Conservation (phyloP, 2,113 vertebrate species). For the Channa maculata region DNA sequence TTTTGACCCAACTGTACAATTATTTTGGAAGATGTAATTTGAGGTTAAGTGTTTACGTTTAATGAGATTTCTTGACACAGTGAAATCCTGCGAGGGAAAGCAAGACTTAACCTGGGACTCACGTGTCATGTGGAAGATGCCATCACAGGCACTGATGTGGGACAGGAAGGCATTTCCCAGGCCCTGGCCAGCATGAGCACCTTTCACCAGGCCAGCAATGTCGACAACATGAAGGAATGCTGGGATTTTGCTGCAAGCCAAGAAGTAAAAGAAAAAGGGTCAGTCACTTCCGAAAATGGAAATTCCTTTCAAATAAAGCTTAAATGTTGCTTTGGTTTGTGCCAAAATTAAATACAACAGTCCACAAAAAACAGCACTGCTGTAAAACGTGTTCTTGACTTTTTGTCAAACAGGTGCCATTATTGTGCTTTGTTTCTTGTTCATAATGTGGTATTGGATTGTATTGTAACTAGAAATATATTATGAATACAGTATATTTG, state of each 20-base stretch:
- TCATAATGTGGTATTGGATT: conserved; percentile 2
- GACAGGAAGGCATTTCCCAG: conserved; percentile 97
- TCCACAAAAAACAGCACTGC: too few species aligned
- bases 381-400: too few species aligned
- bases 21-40: too few species aligned
- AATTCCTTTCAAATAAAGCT: neutral
- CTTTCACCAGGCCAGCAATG: conserved; percentile 97
- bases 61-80: neutral
- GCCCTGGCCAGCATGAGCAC: conserved; percentile 94
- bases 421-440: neutral
- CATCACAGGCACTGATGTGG: conserved; percentile 94
- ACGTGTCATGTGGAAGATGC: conserved; percentile 97
- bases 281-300: neutral
- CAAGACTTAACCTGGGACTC: conserved; percentile 71
- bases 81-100: neutral
- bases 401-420: neutral
- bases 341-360: neutral
- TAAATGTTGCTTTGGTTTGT: neutral
- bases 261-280: conserved; percentile 8
- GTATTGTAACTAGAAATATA: neutral
- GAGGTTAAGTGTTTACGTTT: neutral
- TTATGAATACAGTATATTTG: neutral
- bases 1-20: too few species aligned
- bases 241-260: conserved; percentile 91
- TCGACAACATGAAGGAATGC: conserved; percentile 96